These are phyloP conservation scores for Danaus chrysippus DNA, from an alignment of 2,888 invertebrate species.

Conservation along the genomic window DNA sequence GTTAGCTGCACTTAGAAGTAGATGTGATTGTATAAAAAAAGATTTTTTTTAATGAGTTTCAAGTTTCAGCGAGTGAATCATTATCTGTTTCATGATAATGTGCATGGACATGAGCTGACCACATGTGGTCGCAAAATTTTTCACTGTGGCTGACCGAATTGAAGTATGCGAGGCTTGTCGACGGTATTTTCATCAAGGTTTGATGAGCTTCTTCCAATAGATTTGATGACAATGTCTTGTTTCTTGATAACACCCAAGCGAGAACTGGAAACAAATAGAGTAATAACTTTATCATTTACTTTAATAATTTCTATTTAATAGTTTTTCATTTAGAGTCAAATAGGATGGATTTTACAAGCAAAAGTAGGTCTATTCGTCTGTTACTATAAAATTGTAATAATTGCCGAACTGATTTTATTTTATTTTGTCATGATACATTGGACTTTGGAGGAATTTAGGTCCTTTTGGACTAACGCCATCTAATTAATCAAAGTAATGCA, in stretches of 20 bases:
- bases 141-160: slow-evolving; percentile 51
- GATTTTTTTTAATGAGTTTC: background rate
- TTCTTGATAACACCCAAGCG: slow-evolving; percentile 65
- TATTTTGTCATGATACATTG: no score
- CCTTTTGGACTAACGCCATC: no score
- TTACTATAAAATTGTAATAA: no score
- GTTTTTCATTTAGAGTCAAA: background rate
- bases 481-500: no score
- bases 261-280: slow-evolving; percentile 42
- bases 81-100: slow-evolving; percentile 19
- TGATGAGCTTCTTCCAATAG: slow-evolving; percentile 38
- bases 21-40: background rate
- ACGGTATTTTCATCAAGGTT: slow-evolving; percentile 52
- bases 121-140: slow-evolving; percentile 44
- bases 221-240: slow-evolving; percentile 40
- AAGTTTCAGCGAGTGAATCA: background rate
- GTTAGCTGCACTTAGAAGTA: background rate
- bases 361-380: no score
- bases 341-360: no score
- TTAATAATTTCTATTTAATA: background rate
- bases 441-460: no score
- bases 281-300: background rate
- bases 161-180: slow-evolving; percentile 48
- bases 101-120: slow-evolving; percentile 64
- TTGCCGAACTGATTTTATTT: no score